Conservation (phyloP, 2,113 vertebrate genomes). For the Leucosticte australis region DNA sequence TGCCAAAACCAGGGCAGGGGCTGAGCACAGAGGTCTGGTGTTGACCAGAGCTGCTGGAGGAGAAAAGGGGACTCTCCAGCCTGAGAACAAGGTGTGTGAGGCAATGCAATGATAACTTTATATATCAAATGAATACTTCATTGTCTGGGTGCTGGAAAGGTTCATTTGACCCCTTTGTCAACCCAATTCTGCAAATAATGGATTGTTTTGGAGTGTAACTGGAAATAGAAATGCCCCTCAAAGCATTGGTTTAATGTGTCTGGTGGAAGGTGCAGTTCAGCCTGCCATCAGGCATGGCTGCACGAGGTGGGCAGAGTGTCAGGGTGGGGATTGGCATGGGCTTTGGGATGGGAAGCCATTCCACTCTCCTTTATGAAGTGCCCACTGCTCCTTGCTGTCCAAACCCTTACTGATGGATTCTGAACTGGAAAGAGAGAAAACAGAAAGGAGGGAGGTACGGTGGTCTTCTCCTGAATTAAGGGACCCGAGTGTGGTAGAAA, state of each 20-base stretch:
- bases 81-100: not conserved
- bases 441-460: not conserved
- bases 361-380: not conserved
- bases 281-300: not conserved
- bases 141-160: not conserved
- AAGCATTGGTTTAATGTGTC: not conserved
- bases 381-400: not conserved
- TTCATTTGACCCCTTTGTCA: not conserved
- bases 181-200: not conserved
- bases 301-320: not conserved
- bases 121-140: not conserved
- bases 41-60: not conserved
- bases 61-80: not conserved
- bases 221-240: not conserved
- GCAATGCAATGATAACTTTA: not conserved
- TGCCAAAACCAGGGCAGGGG: not conserved
- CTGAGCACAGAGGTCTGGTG: not conserved
- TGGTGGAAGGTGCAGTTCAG: not conserved
- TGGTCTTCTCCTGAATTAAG: not conserved
- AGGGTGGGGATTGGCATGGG: not conserved
- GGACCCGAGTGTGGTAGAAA: not conserved
- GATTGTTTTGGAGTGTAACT: not conserved
- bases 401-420: not conserved
- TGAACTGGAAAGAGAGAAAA: not conserved
- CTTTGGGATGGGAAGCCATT: not conserved